Percentiles rank a stretch among this genome's conserved stretches.
phyloP scores from a whole-genome alignment of 2,113 vertebrate species.

The Eptesicus fuscus region DNA sequence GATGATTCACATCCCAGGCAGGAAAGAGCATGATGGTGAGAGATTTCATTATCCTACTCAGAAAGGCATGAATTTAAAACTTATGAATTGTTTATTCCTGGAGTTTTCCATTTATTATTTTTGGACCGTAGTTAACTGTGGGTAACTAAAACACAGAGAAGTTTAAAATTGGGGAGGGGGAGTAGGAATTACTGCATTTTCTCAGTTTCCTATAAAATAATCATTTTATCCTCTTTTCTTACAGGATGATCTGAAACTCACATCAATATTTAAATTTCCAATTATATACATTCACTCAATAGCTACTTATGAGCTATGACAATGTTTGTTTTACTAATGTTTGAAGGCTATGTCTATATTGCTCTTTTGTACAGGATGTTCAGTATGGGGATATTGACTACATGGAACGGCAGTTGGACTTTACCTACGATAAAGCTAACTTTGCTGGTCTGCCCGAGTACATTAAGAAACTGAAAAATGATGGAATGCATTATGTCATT shows the following conservation, averaged over 20 bases:
- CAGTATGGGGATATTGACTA: constrained; percentile 92
- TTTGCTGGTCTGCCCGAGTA: constrained; percentile 86
- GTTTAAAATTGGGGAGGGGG: neutral
- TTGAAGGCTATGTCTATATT: neutral
- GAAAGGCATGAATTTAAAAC: neutral
- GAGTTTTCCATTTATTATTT: neutral
- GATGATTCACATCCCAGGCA: neutral
- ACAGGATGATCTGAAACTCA: neutral
- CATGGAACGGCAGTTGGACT: constrained; percentile 90
- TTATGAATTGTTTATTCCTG: neutral
- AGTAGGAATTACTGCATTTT: neutral
- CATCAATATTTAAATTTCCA: neutral
- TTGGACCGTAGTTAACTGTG: neutral
- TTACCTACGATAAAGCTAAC: constrained; percentile 87
- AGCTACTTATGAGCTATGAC: neutral
- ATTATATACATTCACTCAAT: fast-evolving
- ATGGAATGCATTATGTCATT: constrained; percentile 87
- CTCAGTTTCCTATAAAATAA: neutral
- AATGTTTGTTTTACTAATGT: neutral
- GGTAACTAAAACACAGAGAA: neutral
- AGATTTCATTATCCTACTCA: neutral
- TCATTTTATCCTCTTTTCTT: neutral
- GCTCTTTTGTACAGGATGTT: constrained; percentile 82
- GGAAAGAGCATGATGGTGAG: neutral
- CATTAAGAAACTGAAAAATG: constrained; percentile 85